Evolutionary conservation across 2,797 vertebrate species (phyloP), one percentile per base, ranked within the genome.

Genomic region (Rhabdophis nuchalis): DNA sequence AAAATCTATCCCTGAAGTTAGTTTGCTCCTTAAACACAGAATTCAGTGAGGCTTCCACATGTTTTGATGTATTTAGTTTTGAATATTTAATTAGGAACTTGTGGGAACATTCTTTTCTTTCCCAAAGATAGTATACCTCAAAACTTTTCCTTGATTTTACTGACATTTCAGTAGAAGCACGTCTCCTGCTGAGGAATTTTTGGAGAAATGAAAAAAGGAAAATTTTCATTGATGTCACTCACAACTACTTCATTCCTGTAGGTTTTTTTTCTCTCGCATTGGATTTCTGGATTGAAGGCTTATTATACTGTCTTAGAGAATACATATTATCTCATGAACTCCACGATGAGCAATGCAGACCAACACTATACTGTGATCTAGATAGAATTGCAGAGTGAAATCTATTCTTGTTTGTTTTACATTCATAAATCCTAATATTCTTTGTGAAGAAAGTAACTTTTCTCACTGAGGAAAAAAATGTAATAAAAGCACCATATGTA

Each of bases 61-160:
- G 61, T 2, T 77, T 52, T 91, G 87, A 77, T 58, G 54, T 61
- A 89, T 90, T 68, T 18, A 25, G 14, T 85, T 91, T 89, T 91
- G 90, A 91, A 57, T 77, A 36, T 86, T 93, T 89, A 87, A 64
- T 89, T n/a, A 72, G 85, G 36, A 87, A 46, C 77, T 29, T 85
- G 29, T 0, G 0, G 82, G 72, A 27, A 60, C 32, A 90, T 90
- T 54, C 32, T 56, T 85, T 94, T 25, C 77, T 72, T 94, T 91
- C 54, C 56, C n/a, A 91, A 91, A 72, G 27, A 60, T 5, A 56
- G 41, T 77, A 46, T 56, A 68, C 29, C 53, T 58, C 93, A 61
- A 88, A 94, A n/a, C 25, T 52, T 94, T 92, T 91, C 85, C 92
- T 93, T 89, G 29, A 88, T 93, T 95, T 94, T 36, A 93, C 4